Evolutionary conservation across 2,113 vertebrate genomes (phyloP).

Genomic region (Pseudopodoces humilis): DNA sequence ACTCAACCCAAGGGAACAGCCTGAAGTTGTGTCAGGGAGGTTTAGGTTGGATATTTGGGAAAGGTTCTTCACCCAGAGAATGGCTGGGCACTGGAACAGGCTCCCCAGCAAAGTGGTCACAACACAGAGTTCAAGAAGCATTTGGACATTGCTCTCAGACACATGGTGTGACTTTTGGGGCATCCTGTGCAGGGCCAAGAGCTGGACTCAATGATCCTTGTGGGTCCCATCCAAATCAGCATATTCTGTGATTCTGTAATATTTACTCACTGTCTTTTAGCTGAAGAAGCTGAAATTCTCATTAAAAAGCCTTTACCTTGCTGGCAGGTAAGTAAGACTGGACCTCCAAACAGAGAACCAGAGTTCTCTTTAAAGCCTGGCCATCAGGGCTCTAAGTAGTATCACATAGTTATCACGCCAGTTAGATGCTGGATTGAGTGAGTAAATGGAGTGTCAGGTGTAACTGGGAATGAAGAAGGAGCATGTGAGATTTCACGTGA

Average conservation of each 20-base stretch:
- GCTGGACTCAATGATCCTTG: neutral
- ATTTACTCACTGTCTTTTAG: neutral
- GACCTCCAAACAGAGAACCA: neutral
- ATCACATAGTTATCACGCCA: neutral
- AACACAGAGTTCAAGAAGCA: neutral
- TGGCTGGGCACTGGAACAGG: neutral
- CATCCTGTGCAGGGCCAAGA: too few relatives aligned
- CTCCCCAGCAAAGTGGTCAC: too few relatives aligned
- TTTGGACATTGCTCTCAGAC: neutral
- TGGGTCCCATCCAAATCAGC: neutral
- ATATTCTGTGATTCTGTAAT: neutral
- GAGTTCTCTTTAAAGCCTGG: neutral
- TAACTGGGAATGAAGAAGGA: neutral
- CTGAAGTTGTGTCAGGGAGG: neutral
- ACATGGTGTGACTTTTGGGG: neutral
- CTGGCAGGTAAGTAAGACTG: neutral
- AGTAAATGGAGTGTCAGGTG: neutral
- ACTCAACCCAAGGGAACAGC: neutral
- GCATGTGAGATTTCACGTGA: neutral
- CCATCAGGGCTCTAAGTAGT: neutral
- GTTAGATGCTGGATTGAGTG: neutral
- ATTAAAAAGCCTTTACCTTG: neutral
- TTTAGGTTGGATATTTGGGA: neutral
- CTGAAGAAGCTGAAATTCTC: neutral
- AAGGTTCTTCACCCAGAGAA: neutral